phyloP scores from a whole-genome alignment of 2,113 vertebrate species.

The Scalopus aquaticus region DNA sequence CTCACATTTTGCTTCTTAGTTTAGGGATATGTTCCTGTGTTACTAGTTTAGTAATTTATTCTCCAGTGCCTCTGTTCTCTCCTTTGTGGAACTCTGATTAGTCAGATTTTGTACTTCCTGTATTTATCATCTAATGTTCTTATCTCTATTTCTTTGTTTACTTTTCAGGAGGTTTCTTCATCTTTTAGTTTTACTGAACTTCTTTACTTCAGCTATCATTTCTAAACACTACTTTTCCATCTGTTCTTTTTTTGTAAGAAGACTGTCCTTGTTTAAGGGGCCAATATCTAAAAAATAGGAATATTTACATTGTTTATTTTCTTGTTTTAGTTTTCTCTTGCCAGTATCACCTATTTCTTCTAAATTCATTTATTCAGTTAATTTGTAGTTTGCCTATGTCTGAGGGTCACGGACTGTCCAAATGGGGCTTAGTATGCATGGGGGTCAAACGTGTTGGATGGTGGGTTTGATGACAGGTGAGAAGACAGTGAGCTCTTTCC shows the following conservation, averaged over 20 bases:
- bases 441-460: no score
- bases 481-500: not conserved
- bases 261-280: no score
- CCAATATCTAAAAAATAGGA: not conserved
- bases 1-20: not conserved
- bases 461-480: not conserved
- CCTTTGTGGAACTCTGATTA: not conserved
- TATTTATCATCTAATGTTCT: not conserved
- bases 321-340: not conserved
- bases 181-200: not conserved
- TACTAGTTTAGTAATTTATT: not conserved
- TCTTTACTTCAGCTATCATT: not conserved
- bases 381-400: no score
- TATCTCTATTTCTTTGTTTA: not conserved
- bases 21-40: not conserved
- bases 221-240: not conserved
- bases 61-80: not conserved
- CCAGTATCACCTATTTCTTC: not conserved
- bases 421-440: not conserved
- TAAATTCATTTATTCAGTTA: not conserved
- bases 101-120: not conserved
- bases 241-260: no score
- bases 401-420: not conserved
- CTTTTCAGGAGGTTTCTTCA: not conserved
- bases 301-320: not conserved